phyloP scores from a whole-genome alignment of 2,797 vertebrate species.

The Eulemur albifrons region DNA sequence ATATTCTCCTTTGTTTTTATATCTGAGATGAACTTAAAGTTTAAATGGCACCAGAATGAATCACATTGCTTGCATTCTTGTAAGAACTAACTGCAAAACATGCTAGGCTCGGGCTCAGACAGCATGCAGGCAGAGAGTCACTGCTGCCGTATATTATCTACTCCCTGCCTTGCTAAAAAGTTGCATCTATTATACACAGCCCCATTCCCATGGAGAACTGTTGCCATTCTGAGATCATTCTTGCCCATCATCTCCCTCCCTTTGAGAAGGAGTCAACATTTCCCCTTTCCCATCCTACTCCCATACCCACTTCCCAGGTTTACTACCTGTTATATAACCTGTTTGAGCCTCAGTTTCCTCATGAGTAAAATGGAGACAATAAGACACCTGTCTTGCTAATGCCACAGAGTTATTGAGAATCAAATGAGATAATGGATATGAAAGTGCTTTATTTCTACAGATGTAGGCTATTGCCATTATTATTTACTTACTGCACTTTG shows the following conservation, averaged over 20 bases:
- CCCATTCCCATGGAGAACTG: background rate
- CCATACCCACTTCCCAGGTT: background rate
- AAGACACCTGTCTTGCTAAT: background rate
- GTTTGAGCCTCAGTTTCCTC: background rate
- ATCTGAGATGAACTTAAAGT: background rate
- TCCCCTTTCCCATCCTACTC: background rate
- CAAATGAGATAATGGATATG: background rate
- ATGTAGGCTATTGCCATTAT: background rate
- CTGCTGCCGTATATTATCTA: background rate
- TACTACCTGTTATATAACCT: background rate
- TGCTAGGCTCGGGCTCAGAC: background rate
- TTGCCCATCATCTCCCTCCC: background rate
- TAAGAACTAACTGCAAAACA: background rate
- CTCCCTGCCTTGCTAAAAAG: background rate
- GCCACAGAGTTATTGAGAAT: background rate
- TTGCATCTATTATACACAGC: background rate
- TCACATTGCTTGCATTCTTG: background rate
- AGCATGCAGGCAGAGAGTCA: background rate
- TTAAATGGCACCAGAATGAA: slow-evolving; percentile 10
- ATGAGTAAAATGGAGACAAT: background rate
- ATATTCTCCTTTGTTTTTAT: slow-evolving; percentile 37
- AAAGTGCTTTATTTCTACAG: background rate
- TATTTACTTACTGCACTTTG: background rate
- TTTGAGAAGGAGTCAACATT: background rate
- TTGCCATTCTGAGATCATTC: background rate